Evolutionary conservation across 1,140 invertebrate genomes (phyloP), one percentile per base, ranked within the genome.

Genomic region (Anoplophora glabripennis): DNA sequence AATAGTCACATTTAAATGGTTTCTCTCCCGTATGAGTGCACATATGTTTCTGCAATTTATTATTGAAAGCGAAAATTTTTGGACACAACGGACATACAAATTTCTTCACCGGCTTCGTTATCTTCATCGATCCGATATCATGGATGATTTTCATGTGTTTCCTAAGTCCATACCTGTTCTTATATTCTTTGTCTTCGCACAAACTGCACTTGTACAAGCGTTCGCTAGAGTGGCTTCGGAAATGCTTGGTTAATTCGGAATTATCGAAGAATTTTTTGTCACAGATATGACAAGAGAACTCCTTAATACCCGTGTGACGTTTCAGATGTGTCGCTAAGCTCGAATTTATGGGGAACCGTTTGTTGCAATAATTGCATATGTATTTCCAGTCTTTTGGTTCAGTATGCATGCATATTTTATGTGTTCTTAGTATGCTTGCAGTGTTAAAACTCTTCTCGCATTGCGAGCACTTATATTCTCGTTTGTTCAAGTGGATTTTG

Each of bases 251-350:
- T 4, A 99, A 81, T 78, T 99, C 99, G 3, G 94, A 96, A 45
- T 99, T 78, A 76, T 99, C 96, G 11, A 96, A 96, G 72, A 99
- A 99, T 1, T 93, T 95, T 77, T 99, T 99, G 71, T 85, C 88
- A 74, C 96, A 99, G 14, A 96, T 89, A 71, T 98, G 97, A 77
- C 96, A 99, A 9, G 47, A 36, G 55, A 54, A 59, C 17, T 66
- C 61, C 47, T 58, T 66, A 11, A 60, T 40, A 10, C 64, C 64
- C 7, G 15, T 52, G 28, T 66, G 64, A 33, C 64, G 34, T 44
- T 64, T 63, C 33, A 63, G 36, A 34, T 66, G 64, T 14, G 58
- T 38, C 17, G 61, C 42, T 18, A 66, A 40, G 37, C 61, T 49
- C n/a, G 61, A 63, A 21, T 61, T 66, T 21, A 66, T 63, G 21